Evolutionary conservation across 1,140 invertebrate species (phyloP), one percentile per base, ranked within the genome.

Genomic region (Cotesia glomerata): DNA sequence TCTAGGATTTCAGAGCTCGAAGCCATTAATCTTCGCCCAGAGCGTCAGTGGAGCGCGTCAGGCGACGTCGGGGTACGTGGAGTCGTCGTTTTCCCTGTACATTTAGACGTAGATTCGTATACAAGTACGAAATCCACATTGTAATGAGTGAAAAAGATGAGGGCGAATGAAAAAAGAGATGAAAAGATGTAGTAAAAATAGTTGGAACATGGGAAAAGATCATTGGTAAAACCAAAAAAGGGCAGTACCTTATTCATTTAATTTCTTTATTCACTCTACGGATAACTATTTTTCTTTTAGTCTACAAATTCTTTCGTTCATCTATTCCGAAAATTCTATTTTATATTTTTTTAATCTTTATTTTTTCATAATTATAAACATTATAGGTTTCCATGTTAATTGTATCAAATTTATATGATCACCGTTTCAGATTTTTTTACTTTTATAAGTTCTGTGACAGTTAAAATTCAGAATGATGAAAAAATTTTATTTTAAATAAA

Each of bases 1-100:
- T 85, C 83, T 82, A 80, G 83, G 85, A 86, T 86, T 86, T 85
- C 83, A 82, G 80, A 85, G 85, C 85, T 83, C 84, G 82, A 85
- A 79, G 80, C 79, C 85, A 87, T 87, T 87, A 86, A 86, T 87
- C 84, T 85, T 67, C 78, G 73, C 78, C 79, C 76, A 58, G 34
- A 81, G 82, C 81, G 80, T 85, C 83, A 85, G 82, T 85, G 81
- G 81, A 85, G 84, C 84, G 84, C 80, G 82, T 85, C 83, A 85
- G 82, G 78, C 83, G 83, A 83, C 84, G 82, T 82, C 83, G 82
- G 82, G 82, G 79, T 84, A 80, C 81, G 81, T 81, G 75, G 80
- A 80, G 80, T 83, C 82, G 79, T 63, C 77, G 75, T 73, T 56
- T 69, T 54, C 69, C 78, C 72, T 81, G 78, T 77, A 76, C 80